Base-by-base conservation (phyloP, 2,888 invertebrate species). In the Drosophila prostipennis region DNA sequence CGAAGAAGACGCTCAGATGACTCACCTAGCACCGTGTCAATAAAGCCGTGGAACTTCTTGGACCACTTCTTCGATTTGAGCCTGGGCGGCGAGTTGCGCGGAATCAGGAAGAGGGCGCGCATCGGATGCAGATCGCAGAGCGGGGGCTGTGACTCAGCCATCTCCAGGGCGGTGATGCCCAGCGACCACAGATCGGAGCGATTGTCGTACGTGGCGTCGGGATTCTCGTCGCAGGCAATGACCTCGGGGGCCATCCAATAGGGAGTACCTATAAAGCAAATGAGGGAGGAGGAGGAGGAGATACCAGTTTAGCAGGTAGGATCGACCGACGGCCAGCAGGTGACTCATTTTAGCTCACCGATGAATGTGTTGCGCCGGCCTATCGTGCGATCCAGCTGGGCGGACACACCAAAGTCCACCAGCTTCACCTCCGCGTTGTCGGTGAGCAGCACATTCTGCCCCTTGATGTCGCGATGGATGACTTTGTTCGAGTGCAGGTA, bases 221-320 rank as follows among this genome's bases (percentile, higher is more conserved):
- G 98, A 93, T 99, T 99, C 93, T 99, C 99, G 93, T 99, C 99
- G 93, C 99, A 99, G 61, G 99, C 99, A 90, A 99, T 99, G 51
- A 99, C 99, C 94, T 99, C 99, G 3, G 99, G 99, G 42, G 99
- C 99, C 99, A 99, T 99, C 98, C 98, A 98, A 92, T 98, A 98
- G 8, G 98, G 98, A 16, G 98, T 98, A 78, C 99, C 99, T 91
- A 72, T 26, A n/a, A 11, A 2, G n/a, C n/a, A n/a, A n/a, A n/a
- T n/a, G n/a, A n/a, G n/a, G n/a, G n/a, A n/a, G n/a, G n/a, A n/a
- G n/a, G n/a, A n/a, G n/a, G n/a, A n/a, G n/a, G 32, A 11, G 64
- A 76, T 53, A 52, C 68, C 48, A 68, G 68, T 68, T 68, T 37
- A 68, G 69, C 65, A 67, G 52, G 46, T 65, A 69, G 39, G 23